These are phyloP conservation scores for Flabesymbios commensalis DNA, from an alignment of 2,888 invertebrate genomes.

Conservation along the genomic window DNA sequence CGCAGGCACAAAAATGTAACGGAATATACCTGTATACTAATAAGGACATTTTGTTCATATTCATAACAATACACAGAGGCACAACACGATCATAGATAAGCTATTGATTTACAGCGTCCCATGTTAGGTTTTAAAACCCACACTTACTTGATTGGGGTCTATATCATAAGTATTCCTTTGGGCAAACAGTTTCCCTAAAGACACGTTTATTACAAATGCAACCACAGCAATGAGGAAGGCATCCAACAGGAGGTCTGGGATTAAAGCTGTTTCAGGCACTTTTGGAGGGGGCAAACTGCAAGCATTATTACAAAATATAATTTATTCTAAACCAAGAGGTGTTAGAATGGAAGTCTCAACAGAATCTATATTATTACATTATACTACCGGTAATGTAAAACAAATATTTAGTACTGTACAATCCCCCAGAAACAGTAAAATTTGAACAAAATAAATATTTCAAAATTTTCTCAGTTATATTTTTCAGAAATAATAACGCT, in stretches of 20 bases:
- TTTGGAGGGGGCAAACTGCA: neutral
- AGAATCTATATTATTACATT: too few species aligned
- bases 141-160: constrained; percentile 63
- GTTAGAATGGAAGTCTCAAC: too few species aligned
- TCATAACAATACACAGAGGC: neutral
- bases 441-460: neutral
- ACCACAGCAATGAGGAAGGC: constrained; percentile 63
- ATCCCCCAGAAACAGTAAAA: too few species aligned
- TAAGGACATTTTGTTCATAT: too few species aligned
- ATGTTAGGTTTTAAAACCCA: neutral
- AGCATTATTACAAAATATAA: too few species aligned
- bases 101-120: neutral
- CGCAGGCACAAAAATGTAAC: too few species aligned
- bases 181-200: constrained; percentile 64
- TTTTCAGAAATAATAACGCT: neutral
- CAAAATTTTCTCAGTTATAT: neutral
- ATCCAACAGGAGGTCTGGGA: constrained; percentile 68
- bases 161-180: constrained; percentile 64
- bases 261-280: neutral
- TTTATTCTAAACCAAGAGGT: too few species aligned
- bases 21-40: too few species aligned
- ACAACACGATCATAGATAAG: neutral
- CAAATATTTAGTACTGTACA: too few species aligned
- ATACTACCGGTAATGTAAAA: too few species aligned
- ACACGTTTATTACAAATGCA: constrained; percentile 64